Base-by-base conservation (phyloP, 64 coral and sea anemone genomes). In the Montipora cactus region DNA sequence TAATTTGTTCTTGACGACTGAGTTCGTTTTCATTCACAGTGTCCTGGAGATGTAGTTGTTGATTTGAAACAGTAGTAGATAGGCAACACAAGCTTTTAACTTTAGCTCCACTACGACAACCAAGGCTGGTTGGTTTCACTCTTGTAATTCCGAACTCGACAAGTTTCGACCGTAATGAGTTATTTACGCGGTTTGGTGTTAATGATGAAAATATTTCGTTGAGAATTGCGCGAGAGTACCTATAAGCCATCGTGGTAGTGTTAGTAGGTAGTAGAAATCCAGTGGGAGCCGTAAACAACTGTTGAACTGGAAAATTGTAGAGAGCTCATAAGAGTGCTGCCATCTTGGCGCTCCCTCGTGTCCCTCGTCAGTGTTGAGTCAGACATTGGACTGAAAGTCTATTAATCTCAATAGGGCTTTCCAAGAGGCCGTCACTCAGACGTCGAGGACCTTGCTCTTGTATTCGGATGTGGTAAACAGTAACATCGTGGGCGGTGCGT, bases 91-190 rank as follows among this genome's bases (percentile, higher is more conserved):
- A 66, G 61, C 61, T 66, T 66, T 66, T 66, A 66, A 66, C 61
- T 84, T 84, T 84, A 84, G 52, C 52, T 84, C 81, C 81, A 64
- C 52, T 57, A 55, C 81, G 55, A 84, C 81, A 84, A 20, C 81
- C 81, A 61, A 62, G 64, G 15, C 82, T 59, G 23, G 58, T 86
- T 47, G 62, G 64, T 23, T 86, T 86, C 18, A 67, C 82, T 86
- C 82, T 22, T 67, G 82, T 67, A 67, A 86, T 86, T 10, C 82
- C 82, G 67, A 86, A n/a, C 13, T 68, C 67, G 82, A 22, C 61
- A 67, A 86, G 18, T 44, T 86, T 86, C 61, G 58, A 67, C 82
- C 82, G 69, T 71, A 69, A 37, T 66, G 61, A 66, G 61, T 66
- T 66, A 66, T 66, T 66, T 0, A 66, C 61, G 61, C 61, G 11